Percentiles rank a stretch among this genome's conserved stretches.
phyloP scores from a whole-genome alignment of 2,113 vertebrate species.

The Pseudorectes ferrugineus region DNA sequence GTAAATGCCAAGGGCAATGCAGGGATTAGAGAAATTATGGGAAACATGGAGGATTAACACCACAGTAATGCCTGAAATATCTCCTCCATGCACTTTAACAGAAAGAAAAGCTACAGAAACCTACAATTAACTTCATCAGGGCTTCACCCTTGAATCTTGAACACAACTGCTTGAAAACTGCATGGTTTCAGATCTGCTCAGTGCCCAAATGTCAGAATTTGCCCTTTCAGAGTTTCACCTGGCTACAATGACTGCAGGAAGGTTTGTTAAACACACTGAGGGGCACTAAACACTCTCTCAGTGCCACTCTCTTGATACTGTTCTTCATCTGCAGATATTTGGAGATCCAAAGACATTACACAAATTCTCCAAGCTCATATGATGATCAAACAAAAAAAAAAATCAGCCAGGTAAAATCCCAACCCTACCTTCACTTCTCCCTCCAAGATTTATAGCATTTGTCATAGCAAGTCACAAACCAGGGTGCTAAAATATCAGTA shows the following conservation, averaged over 20 bases:
- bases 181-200: neutral
- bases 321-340: neutral
- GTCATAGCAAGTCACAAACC: neutral
- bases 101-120: neutral
- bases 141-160: neutral
- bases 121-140: neutral
- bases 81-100: neutral
- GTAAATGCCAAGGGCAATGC: neutral
- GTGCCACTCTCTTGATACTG: neutral
- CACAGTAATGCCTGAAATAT: neutral
- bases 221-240: neutral
- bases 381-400: neutral
- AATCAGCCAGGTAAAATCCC: neutral
- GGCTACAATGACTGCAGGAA: neutral
- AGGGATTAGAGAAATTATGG: slow-evolving; percentile 6
- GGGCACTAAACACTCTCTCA: neutral
- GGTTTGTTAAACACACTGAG: neutral
- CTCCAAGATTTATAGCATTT: neutral
- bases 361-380: neutral
- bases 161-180: neutral
- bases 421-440: neutral
- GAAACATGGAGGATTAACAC: neutral
- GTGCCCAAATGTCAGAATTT: neutral
- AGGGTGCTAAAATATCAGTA: neutral
- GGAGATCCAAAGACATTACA: neutral